Percentiles rank a stretch among this genome's conserved stretches.
These are phyloP conservation scores for Ferdinandea cuprea DNA, from an alignment of 2,888 invertebrate species.

Conservation along the genomic window DNA sequence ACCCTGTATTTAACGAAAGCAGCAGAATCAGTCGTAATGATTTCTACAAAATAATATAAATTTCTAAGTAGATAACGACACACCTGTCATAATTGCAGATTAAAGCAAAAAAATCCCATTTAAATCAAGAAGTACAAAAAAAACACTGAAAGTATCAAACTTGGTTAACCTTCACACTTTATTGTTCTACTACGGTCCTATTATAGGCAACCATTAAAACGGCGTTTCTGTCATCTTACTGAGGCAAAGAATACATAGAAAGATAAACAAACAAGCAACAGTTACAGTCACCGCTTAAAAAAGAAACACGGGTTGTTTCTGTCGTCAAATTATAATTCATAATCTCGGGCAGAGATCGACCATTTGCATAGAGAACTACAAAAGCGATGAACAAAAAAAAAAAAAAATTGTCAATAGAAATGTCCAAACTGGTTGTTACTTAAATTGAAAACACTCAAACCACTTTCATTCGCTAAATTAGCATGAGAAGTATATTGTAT, in stretches of 20 bases:
- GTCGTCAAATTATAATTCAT: slow-evolving; percentile 13
- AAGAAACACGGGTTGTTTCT: not conserved
- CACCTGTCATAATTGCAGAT: not conserved
- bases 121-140: not conserved
- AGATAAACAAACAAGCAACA: slow-evolving; percentile 1
- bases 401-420: not conserved
- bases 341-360: slow-evolving; percentile 27
- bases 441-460: slow-evolving; percentile 24
- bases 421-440: slow-evolving; percentile 36
- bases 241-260: slow-evolving; percentile 1
- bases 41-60: too few relatives aligned
- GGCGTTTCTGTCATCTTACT: slow-evolving; percentile 3
- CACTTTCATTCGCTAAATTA: slow-evolving; percentile 51
- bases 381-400: not conserved
- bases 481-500: slow-evolving; percentile 1
- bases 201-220: slow-evolving; percentile 15
- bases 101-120: not conserved
- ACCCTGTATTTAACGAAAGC: too few relatives aligned
- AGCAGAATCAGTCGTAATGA: too few relatives aligned
- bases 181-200: slow-evolving; percentile 15
- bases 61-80: too few relatives aligned
- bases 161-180: slow-evolving; percentile 1
- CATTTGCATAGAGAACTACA: slow-evolving; percentile 20
- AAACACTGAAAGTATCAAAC: slow-evolving; percentile 9
- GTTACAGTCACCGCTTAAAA: not conserved